Evolutionary conservation across 2,113 vertebrate genomes (phyloP), one percentile per base, ranked within the genome.

Genomic region (Ancistrus triradiatus): DNA sequence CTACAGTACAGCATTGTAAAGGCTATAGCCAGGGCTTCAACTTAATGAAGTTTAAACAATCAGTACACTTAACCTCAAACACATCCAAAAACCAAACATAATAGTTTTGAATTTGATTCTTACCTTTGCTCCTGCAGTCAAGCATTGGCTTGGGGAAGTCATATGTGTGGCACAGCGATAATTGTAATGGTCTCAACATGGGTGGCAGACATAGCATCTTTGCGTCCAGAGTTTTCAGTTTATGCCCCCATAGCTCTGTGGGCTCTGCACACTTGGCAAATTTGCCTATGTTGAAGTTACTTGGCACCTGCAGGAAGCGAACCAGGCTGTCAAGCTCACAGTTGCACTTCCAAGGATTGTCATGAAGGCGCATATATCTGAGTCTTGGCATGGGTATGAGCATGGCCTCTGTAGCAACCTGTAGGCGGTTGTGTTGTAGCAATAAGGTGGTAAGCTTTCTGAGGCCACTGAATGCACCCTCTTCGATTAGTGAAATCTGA

Each of bases 91-190:
- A n/a, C n/a, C n/a, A n/a, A n/a, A n/a, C n/a, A n/a, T n/a, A n/a
- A n/a, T n/a, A n/a, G n/a, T n/a, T n/a, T n/a, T n/a, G n/a, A n/a
- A n/a, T n/a, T n/a, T 38, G 21, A 24, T 4, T 83, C 91, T 84
- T 74, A 98, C 96, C 93, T 97, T 92, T 93, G 61, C 70, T 84
- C 80, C 73, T 90, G 88, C 95, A 98, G 77, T 98, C 92, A 76
- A 98, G 78, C 19, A 86, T 85, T 65, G 87, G 87, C 65, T 83
- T 88, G 33, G 95, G 92, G 78, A 91, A 91, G 72, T 94, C 79
- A 15, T 94, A 96, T 42, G 89, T 94, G 73, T 89, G 87, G 64
- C 95, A 98, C 51, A 89, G 77, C 44, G 19, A 49, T 53, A 17
- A 57, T 25, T 58, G 78, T 69, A 67, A 17, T 28, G 21, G 48